Evolutionary conservation across 2,888 invertebrate genomes (phyloP).

Genomic region (Aspidapion aeneum): DNA sequence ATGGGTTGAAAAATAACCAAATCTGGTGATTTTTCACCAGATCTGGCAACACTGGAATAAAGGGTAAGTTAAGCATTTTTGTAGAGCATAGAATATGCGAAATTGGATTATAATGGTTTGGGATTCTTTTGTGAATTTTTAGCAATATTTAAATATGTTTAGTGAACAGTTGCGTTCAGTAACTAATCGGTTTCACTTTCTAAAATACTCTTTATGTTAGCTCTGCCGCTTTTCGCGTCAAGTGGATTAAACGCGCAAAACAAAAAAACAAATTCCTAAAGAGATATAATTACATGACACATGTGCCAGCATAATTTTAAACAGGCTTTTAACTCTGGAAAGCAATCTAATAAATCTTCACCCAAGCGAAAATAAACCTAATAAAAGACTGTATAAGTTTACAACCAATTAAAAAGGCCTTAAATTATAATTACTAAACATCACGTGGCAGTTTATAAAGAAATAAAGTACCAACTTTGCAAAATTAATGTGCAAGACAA

Average conservation of each 20-base stretch:
- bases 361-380: conserved; percentile 22
- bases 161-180: too few species aligned
- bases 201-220: too few species aligned
- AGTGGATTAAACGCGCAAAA: conserved; percentile 31
- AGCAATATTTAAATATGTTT: too few species aligned
- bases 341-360: conserved; percentile 25
- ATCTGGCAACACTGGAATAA: too few species aligned
- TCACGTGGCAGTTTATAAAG: conserved; percentile 24
- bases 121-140: too few species aligned
- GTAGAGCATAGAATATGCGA: too few species aligned
- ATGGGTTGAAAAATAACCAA: too few species aligned
- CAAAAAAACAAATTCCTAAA: conserved; percentile 19
- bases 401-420: conserved; percentile 28
- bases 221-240: conserved; percentile 13
- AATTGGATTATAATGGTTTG: too few species aligned
- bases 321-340: conserved; percentile 24
- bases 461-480: conserved; percentile 22
- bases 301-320: conserved; percentile 34
- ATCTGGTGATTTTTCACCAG: too few species aligned
- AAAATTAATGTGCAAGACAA: conserved; percentile 19
- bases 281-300: conserved; percentile 33
- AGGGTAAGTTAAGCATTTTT: too few species aligned
- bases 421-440: conserved; percentile 27
- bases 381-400: conserved; percentile 25
- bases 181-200: background rate